phyloP scores from a whole-genome alignment of 1,140 invertebrate genomes.

The Drosophila ogumai region DNA sequence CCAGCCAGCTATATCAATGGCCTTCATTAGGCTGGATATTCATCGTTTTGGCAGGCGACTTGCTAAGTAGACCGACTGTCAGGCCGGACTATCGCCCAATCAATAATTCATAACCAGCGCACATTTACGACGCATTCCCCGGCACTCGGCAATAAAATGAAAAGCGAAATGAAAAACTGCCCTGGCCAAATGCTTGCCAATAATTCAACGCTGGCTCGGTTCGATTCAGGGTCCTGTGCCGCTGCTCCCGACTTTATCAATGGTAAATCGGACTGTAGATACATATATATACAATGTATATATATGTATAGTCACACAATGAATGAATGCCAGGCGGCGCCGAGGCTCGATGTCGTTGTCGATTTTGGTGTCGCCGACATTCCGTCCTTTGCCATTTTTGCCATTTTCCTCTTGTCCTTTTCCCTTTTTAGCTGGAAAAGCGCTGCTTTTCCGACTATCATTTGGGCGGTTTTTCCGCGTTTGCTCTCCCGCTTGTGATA shows the following conservation, averaged over 20 bases:
- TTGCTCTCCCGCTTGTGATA: constrained; percentile 29
- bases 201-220: constrained; percentile 50
- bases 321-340: constrained; percentile 72
- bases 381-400: constrained; percentile 40
- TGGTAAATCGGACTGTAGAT: constrained; percentile 46
- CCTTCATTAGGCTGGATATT: constrained; percentile 40
- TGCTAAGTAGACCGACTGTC: constrained; percentile 54
- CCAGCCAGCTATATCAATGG: constrained; percentile 29
- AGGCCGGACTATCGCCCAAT: constrained; percentile 53
- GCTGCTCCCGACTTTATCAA: constrained; percentile 70
- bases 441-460: constrained; percentile 47
- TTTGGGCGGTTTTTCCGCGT: constrained; percentile 36
- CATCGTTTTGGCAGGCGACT: constrained; percentile 18
- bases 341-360: constrained; percentile 47
- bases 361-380: constrained; percentile 49
- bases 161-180: constrained; percentile 69
- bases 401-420: constrained; percentile 20
- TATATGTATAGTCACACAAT: constrained; percentile 38
- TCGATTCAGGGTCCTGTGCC: constrained; percentile 22
- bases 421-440: constrained; percentile 29
- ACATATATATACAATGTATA: constrained; percentile 13
- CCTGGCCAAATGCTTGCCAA: constrained; percentile 47
- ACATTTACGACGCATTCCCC: constrained; percentile 67
- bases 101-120: constrained; percentile 79
- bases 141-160: constrained; percentile 70